Evolutionary conservation across 2,113 vertebrate genomes (phyloP).

Genomic region (Pseudonaja textilis): DNA sequence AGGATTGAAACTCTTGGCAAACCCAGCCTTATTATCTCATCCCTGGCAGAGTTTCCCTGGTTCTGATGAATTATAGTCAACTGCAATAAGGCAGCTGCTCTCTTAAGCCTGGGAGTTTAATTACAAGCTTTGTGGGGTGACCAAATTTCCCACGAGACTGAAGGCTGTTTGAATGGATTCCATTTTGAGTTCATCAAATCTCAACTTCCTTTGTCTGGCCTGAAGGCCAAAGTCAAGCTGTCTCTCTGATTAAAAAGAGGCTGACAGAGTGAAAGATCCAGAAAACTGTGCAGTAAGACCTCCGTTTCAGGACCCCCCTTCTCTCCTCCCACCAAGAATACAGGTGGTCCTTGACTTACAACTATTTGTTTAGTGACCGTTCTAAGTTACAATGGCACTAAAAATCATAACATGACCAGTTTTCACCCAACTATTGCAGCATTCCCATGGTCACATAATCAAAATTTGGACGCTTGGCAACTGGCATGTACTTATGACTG

Average conservation of each 20-base stretch:
- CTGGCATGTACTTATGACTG: neutral
- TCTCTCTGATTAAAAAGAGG: neutral
- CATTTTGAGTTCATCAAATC: neutral
- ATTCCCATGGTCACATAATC: neutral
- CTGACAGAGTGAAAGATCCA: neutral
- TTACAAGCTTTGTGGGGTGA: slow-evolving; percentile 5
- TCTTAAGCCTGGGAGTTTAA: neutral
- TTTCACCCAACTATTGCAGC: neutral
- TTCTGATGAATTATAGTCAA: neutral
- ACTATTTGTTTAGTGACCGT: neutral
- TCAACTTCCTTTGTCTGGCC: neutral
- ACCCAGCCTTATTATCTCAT: neutral
- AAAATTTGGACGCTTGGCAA: neutral
- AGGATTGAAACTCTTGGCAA: neutral
- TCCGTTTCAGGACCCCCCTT: neutral
- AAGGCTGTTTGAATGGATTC: neutral
- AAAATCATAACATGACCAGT: neutral
- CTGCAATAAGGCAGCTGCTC: neutral
- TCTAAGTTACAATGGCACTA: neutral
- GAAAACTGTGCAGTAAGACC: neutral
- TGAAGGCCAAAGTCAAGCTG: neutral
- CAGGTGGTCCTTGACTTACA: neutral
- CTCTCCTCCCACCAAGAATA: neutral
- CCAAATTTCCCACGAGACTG: neutral
- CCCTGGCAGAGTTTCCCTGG: neutral